These are phyloP conservation scores for Taxidea taxus DNA, from an alignment of 2,113 vertebrate genomes.

Conservation along the genomic window DNA sequence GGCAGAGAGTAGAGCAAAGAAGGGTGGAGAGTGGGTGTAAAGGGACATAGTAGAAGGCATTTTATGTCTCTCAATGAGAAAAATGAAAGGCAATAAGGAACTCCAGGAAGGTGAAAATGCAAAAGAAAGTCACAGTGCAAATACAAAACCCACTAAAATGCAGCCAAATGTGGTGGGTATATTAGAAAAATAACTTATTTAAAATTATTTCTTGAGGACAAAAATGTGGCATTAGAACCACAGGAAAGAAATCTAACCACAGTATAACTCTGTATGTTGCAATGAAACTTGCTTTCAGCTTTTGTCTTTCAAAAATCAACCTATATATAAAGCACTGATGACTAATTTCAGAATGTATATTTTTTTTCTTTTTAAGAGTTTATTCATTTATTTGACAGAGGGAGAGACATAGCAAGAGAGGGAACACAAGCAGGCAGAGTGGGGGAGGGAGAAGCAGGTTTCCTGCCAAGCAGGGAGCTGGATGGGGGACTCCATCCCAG, in stretches of 20 bases:
- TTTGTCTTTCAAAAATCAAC: conserved; percentile 11
- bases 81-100: not conserved
- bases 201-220: not conserved
- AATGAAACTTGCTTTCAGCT: not conserved
- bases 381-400: too few species aligned
- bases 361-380: too few species aligned
- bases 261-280: not conserved
- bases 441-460: too few species aligned
- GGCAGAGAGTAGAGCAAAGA: not conserved
- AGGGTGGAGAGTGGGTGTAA: not conserved
- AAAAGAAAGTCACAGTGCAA: not conserved
- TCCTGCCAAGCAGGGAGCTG: too few species aligned
- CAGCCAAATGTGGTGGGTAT: not conserved
- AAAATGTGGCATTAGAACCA: not conserved
- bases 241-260: not conserved
- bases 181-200: not conserved
- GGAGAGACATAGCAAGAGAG: too few species aligned
- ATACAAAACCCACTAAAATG: not conserved
- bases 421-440: too few species aligned
- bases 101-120: not conserved
- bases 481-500: too few species aligned
- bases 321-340: not conserved
- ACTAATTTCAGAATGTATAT: not conserved
- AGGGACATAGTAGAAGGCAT: not conserved
- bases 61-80: not conserved